Conservation (phyloP, 2,888 invertebrate species). For the Epinotia bilunana region DNA sequence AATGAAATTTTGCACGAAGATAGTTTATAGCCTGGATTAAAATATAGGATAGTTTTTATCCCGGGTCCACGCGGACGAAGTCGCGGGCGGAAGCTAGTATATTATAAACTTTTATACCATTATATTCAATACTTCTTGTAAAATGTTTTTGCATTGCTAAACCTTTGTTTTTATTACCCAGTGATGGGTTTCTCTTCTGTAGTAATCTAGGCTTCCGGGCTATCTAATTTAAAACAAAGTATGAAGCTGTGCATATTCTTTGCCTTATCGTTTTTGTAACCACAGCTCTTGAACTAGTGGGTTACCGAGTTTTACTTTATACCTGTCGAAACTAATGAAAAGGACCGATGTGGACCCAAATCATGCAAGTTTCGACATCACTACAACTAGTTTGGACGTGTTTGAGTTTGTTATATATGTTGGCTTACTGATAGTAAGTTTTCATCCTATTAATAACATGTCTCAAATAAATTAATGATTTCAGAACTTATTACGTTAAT, state of each 20-base stretch:
- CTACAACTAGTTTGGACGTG: slow-evolving; percentile 55
- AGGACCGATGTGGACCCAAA: slow-evolving; percentile 49
- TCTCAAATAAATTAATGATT: background rate
- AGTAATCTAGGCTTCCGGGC: too few species aligned
- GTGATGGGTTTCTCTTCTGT: background rate
- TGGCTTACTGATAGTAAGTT: slow-evolving; percentile 13
- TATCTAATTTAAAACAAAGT: background rate
- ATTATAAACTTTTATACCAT: too few species aligned
- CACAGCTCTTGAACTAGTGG: slow-evolving; percentile 10
- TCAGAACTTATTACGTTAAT: background rate
- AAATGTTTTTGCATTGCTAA: too few species aligned
- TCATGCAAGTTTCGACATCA: slow-evolving; percentile 61
- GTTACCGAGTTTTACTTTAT: slow-evolving; percentile 34
- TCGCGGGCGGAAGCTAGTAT: too few species aligned
- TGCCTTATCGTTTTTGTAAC: slow-evolving; percentile 4
- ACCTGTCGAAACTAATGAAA: slow-evolving; percentile 46
- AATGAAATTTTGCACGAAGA: too few species aligned
- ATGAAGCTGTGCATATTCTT: slow-evolving; percentile 5
- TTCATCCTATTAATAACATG: background rate
- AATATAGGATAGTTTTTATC: too few species aligned
- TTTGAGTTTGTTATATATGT: slow-evolving; percentile 37
- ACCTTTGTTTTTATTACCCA: background rate
- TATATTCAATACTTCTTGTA: too few species aligned
- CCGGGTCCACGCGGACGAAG: too few species aligned
- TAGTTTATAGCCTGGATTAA: too few species aligned